These are phyloP conservation scores for Xyrauchen texanus DNA, from an alignment of 2,113 vertebrate species.

Conservation along the genomic window DNA sequence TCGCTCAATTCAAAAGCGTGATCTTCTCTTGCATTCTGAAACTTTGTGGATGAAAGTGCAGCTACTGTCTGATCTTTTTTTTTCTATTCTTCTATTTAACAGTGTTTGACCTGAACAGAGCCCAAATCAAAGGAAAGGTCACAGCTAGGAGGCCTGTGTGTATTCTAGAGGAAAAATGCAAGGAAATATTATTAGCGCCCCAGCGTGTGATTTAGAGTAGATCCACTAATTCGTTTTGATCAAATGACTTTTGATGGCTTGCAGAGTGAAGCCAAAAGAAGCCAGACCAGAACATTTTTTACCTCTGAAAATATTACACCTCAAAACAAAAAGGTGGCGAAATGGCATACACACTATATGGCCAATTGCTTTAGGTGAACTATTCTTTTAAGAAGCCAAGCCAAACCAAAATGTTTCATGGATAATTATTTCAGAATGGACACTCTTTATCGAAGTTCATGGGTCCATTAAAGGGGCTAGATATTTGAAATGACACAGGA, in stretches of 20 bases:
- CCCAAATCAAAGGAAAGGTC: conserved; percentile 75
- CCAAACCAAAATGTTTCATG: conserved; percentile 5
- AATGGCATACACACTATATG: background rate
- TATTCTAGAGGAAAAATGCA: conserved; percentile 60
- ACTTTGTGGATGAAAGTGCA: conserved; percentile 75
- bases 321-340: background rate
- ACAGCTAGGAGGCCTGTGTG: conserved; percentile 57
- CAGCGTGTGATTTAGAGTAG: conserved; percentile 51
- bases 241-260: conserved; percentile 62
- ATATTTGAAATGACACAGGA: conserved; percentile 30
- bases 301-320: conserved; percentile 30
- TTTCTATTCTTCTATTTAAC: conserved; percentile 54
- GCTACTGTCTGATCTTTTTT: conserved; percentile 71
- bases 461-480: conserved; percentile 34
- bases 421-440: conserved; percentile 22
- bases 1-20: conserved; percentile 37
- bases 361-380: too few relatives aligned
- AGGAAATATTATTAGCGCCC: conserved; percentile 43
- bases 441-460: conserved; percentile 41
- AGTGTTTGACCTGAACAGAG: conserved; percentile 68
- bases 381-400: conserved; percentile 22
- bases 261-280: conserved; percentile 48
- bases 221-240: conserved; percentile 63
- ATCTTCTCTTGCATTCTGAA: conserved; percentile 57
- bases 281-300: conserved; percentile 8